Evolutionary conservation across 2,113 vertebrate genomes (phyloP).

Genomic region (Mastomys natalensis): DNA sequence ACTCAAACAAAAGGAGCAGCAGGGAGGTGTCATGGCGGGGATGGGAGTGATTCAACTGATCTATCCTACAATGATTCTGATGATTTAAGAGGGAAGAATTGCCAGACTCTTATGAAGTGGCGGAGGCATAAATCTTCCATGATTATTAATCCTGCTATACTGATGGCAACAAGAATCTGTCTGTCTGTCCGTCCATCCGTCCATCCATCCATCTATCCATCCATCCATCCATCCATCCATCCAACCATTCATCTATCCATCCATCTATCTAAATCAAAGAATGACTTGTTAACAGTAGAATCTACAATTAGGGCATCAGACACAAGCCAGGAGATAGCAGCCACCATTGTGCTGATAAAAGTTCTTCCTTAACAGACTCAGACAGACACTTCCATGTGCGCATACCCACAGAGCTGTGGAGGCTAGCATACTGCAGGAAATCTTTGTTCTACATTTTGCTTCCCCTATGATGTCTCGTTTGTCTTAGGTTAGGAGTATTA

Average conservation of each 20-base stretch:
- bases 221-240: too few relatives aligned
- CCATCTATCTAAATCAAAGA: not conserved
- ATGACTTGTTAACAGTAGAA: not conserved
- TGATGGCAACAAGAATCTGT: not conserved
- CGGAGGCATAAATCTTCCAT: conserved; percentile 36
- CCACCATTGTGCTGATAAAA: conserved; percentile 8
- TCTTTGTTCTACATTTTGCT: not conserved
- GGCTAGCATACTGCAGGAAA: not conserved
- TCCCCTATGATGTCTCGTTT: conserved; percentile 74
- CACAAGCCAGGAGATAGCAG: not conserved
- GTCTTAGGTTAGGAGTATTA: not conserved
- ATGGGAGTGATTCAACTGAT: conserved; percentile 64
- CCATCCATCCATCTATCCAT: too few relatives aligned
- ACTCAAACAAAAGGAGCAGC: conserved; percentile 64
- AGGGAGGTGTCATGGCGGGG: not conserved
- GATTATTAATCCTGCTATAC: not conserved
- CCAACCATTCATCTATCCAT: too few relatives aligned
- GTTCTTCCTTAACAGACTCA: not conserved
- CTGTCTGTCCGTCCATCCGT: too few relatives aligned
- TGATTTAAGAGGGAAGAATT: conserved; percentile 41
- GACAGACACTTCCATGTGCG: accelerated
- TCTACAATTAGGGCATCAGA: accelerated
- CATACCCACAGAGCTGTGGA: not conserved
- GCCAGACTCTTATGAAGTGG: not conserved
- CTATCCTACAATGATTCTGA: conserved; percentile 29